Evolutionary conservation across 2,113 vertebrate species (phyloP).

Genomic region (Nycticryphes semicollaris): DNA sequence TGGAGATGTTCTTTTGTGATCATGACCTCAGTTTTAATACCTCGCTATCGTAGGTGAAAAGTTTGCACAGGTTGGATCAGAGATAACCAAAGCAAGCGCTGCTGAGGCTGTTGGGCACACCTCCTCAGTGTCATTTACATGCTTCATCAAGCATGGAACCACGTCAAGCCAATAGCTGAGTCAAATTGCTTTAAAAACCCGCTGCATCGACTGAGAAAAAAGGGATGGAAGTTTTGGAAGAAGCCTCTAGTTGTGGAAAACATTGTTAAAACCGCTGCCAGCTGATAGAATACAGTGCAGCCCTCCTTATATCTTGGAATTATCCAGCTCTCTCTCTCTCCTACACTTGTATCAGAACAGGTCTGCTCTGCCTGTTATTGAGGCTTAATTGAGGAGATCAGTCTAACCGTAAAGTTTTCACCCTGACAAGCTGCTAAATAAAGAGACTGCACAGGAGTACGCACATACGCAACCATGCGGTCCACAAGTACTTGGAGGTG

Average conservation of each 20-base stretch:
- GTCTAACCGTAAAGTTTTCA: not conserved
- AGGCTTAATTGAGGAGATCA: not conserved
- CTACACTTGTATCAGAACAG: not conserved
- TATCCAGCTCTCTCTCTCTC: not conserved
- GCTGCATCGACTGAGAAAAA: not conserved
- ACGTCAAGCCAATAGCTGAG: not conserved
- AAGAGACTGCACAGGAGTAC: not conserved
- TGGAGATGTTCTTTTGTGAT: not conserved
- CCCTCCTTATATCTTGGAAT: not conserved
- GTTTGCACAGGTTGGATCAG: not conserved
- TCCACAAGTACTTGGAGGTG: not conserved
- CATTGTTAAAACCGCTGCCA: not conserved
- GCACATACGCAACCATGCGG: not conserved
- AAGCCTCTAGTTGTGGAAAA: not conserved
- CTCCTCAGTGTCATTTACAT: not conserved
- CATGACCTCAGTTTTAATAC: not conserved
- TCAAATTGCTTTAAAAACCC: slow-evolving; percentile 2
- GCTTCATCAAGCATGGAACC: slow-evolving; percentile 32
- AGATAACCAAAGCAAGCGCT: not conserved
- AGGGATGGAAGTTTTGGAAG: not conserved
- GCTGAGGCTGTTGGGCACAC: slow-evolving; percentile 20
- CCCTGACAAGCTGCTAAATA: not conserved
- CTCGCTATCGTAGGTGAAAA: not conserved
- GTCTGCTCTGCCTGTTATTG: not conserved
- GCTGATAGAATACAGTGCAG: not conserved